Conservation (phyloP, 2,113 vertebrate genomes). For the Pangasianodon hypophthalmus region DNA sequence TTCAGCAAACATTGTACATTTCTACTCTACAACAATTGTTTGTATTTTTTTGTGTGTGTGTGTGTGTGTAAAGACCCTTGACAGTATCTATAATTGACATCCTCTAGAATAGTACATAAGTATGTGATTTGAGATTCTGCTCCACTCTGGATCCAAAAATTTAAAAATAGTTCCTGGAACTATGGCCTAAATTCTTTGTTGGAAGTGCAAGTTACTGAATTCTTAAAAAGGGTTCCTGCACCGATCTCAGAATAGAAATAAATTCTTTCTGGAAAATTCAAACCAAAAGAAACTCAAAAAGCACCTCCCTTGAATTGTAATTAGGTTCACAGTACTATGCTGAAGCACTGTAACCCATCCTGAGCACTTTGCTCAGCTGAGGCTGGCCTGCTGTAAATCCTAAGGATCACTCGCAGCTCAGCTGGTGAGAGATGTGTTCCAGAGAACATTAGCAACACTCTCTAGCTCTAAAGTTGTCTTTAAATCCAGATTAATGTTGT, state of each 20-base stretch:
- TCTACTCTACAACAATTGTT: not conserved
- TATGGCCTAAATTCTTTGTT: slow-evolving; percentile 1
- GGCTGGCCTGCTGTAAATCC: not conserved
- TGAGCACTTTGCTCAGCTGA: not conserved
- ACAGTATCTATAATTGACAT: not conserved
- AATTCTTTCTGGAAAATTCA: not conserved
- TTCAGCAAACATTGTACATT: not conserved
- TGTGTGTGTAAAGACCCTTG: not conserved
- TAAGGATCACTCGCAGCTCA: not conserved
- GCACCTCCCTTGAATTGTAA: not conserved
- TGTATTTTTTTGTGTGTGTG: not conserved
- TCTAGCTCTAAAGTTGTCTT: not conserved
- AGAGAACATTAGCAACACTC: not conserved
- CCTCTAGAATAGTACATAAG: not conserved
- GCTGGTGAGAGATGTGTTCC: not conserved
- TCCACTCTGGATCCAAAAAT: not conserved
- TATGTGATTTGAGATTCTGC: not conserved
- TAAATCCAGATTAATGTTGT: not conserved
- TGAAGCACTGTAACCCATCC: not conserved
- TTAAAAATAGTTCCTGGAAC: not conserved
- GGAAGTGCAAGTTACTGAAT: not conserved
- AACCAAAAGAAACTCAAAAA: not conserved
- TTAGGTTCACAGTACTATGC: slow-evolving; percentile 2
- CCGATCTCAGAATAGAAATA: not conserved
- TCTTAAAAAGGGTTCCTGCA: not conserved